Conservation (phyloP, 2,888 invertebrate species). For the Stenodema calcarata region DNA sequence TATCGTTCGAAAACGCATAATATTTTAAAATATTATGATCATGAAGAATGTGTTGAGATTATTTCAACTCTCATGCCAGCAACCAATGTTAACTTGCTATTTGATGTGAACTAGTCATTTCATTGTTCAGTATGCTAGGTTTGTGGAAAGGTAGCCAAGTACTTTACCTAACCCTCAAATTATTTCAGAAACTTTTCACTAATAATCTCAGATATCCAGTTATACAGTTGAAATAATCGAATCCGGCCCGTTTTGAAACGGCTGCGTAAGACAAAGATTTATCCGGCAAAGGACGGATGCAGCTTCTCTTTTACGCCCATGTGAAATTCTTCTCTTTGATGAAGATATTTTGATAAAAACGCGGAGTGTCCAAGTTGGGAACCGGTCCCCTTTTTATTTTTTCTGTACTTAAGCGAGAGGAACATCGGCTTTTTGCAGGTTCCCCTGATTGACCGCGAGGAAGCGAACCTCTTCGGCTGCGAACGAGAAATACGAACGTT, state of each 20-base stretch:
- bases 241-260: neutral
- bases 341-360: slow-evolving; percentile 34
- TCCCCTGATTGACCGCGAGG: neutral
- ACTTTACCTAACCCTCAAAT: too few species aligned
- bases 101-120: too few species aligned
- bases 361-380: slow-evolving; percentile 12
- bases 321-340: neutral
- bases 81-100: too few species aligned
- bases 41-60: too few species aligned
- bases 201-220: too few species aligned
- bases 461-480: neutral
- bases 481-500: neutral
- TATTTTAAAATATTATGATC: too few species aligned
- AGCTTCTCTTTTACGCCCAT: neutral
- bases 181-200: too few species aligned
- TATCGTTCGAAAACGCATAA: too few species aligned
- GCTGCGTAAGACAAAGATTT: neutral
- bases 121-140: too few species aligned
- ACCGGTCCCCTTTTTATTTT: slow-evolving; percentile 24
- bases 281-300: neutral
- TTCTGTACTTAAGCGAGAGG: neutral
- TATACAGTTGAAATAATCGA: neutral
- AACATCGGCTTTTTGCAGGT: neutral
- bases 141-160: too few species aligned
- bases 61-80: too few species aligned